A percentile compares a stretch with the other conserved stretches of the same genome.
These are phyloP conservation scores for Tychaedon coryphoeus DNA, from an alignment of 2,113 vertebrate species.

Conservation along the genomic window DNA sequence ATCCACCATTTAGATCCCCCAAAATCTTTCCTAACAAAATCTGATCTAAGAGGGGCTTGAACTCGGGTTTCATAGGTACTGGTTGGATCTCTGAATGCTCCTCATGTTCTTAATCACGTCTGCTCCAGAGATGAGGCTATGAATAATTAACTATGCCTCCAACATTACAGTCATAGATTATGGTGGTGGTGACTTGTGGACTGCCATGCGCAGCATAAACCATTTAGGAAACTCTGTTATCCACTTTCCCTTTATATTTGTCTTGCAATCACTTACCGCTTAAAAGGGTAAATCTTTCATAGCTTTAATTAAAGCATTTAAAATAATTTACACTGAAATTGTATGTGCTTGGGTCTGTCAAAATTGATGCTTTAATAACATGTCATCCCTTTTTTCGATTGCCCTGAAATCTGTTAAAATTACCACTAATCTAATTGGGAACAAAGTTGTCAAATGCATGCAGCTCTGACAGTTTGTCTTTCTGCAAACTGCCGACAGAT, in stretches of 20 bases:
- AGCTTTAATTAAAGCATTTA: constrained; percentile 85
- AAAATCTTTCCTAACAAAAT: constrained; percentile 59
- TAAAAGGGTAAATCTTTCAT: constrained; percentile 80
- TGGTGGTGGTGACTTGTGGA: constrained; percentile 73
- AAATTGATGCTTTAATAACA: constrained; percentile 84
- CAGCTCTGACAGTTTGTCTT: constrained; percentile 86
- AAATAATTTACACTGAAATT: constrained; percentile 84
- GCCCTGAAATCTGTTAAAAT: constrained; percentile 88
- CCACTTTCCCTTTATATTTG: constrained; percentile 82
- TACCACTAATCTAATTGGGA: constrained; percentile 86
- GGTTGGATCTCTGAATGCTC: constrained; percentile 72
- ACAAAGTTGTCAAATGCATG: constrained; percentile 84
- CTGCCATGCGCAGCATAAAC: constrained; percentile 73
- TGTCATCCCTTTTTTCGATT: constrained; percentile 79
- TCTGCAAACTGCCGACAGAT: constrained; percentile 87
- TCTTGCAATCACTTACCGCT: constrained; percentile 77
- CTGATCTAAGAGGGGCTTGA: constrained; percentile 59
- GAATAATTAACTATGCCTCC: constrained; percentile 81
- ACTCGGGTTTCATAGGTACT: constrained; percentile 67
- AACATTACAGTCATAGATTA: constrained; percentile 78
- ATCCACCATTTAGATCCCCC: constrained; percentile 3
- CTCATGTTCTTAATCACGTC: constrained; percentile 79
- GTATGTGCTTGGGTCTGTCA: constrained; percentile 81
- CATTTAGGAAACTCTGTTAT: constrained; percentile 76
- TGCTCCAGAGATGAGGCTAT: constrained; percentile 77